Conservation (phyloP, 2,113 vertebrate species). For the Nestor notabilis region DNA sequence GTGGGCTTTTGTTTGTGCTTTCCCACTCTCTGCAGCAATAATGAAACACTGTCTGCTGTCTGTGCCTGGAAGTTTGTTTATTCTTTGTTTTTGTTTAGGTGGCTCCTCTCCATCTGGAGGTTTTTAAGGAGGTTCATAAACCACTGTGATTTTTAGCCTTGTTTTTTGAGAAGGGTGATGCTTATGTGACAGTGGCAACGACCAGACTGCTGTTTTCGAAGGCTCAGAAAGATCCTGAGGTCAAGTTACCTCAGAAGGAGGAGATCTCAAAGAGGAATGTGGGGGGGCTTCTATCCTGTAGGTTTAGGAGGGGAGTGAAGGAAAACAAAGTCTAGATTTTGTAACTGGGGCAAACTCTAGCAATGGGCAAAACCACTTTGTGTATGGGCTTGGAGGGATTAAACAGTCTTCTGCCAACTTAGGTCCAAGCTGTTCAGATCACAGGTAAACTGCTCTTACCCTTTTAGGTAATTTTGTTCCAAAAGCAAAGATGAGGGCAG, state of each 20-base stretch:
- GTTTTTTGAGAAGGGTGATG: background rate
- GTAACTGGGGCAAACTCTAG: background rate
- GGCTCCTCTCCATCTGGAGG: background rate
- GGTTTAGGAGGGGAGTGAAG: fast-evolving
- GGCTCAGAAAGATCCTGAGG: background rate
- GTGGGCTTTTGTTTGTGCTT: constrained; percentile 14
- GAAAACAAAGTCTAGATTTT: background rate
- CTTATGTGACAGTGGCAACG: background rate
- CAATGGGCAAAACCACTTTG: background rate
- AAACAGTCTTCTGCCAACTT: background rate
- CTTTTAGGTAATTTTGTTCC: background rate
- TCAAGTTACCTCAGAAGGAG: background rate
- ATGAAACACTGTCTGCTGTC: background rate
- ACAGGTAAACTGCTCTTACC: background rate
- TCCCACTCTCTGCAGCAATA: background rate
- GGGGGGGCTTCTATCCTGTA: fast-evolving
- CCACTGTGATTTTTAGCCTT: background rate
- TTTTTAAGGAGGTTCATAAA: background rate
- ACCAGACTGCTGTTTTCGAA: background rate
- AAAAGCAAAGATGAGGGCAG: background rate
- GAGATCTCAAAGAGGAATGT: fast-evolving
- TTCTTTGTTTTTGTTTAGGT: background rate
- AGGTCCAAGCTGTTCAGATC: background rate
- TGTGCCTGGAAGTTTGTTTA: background rate
- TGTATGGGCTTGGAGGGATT: background rate